A percentile compares a stretch with the other conserved stretches of the same genome.
Evolutionary conservation across 2,113 vertebrate genomes (phyloP).

Genomic region (Epinephelus moara): DNA sequence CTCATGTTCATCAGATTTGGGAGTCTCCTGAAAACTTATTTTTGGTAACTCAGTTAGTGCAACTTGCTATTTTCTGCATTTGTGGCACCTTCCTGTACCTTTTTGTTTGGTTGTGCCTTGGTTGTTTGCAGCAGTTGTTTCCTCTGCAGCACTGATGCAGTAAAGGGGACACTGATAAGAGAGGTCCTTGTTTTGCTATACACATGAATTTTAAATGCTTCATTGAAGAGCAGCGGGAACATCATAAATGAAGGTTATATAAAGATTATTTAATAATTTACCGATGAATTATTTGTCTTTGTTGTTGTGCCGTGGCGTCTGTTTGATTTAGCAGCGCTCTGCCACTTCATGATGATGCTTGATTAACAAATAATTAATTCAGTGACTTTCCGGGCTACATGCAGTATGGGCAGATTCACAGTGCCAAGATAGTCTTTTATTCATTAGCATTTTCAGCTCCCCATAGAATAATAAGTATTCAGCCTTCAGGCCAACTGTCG

Average conservation of each 20-base stretch:
- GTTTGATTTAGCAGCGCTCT: constrained; percentile 35
- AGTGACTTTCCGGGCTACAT: constrained; percentile 29
- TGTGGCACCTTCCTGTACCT: background rate
- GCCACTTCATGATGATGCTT: constrained; percentile 34
- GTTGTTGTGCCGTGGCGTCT: constrained; percentile 1
- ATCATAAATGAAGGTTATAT: constrained; percentile 26
- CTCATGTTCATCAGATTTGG: background rate
- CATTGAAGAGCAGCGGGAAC: constrained; percentile 7
- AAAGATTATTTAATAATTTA: constrained; percentile 35
- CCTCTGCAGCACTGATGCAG: background rate
- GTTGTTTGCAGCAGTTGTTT: background rate
- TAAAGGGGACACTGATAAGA: background rate
- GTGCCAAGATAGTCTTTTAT: constrained; percentile 55
- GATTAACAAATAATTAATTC: constrained; percentile 57
- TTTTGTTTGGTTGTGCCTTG: background rate
- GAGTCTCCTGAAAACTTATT: background rate
- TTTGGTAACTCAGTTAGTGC: background rate
- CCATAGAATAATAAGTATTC: constrained; percentile 57
- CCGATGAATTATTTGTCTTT: constrained; percentile 17
- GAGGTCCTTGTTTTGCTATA: background rate
- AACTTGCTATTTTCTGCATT: background rate
- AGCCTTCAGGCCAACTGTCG: constrained; percentile 44
- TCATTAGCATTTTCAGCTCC: constrained; percentile 53
- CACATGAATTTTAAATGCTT: background rate
- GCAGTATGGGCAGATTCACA: constrained; percentile 32